phyloP scores from a whole-genome alignment of 2,797 vertebrate species.

The Mus minutoides region DNA sequence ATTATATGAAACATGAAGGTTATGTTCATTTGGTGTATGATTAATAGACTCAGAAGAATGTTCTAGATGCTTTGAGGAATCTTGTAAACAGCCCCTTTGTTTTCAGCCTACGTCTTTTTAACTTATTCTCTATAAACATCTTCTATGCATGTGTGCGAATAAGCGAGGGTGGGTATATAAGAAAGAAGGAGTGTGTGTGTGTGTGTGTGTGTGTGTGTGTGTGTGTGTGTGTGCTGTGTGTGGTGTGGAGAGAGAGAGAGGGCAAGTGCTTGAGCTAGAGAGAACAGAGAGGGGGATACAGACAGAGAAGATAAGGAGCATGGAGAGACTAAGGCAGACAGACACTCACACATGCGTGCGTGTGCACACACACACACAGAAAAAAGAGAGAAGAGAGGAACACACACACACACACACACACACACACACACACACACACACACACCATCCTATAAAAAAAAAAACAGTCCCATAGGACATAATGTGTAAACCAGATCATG shows the following conservation, averaged over 20 bases:
- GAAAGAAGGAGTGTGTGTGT: background rate
- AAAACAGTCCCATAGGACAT: background rate
- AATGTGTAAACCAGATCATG: background rate
- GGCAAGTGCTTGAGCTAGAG: too few relatives aligned
- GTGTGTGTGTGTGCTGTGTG: background rate
- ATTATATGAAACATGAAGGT: background rate
- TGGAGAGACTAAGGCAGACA: background rate
- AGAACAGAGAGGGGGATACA: background rate
- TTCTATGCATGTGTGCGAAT: background rate
- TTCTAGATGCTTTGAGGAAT: constrained; percentile 6
- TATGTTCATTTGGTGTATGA: background rate
- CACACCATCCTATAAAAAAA: background rate
- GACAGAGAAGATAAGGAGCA: background rate
- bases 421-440: too few relatives aligned
- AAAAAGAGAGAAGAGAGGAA: too few relatives aligned
- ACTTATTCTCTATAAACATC: background rate
- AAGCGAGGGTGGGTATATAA: background rate
- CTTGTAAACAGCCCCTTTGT: background rate
- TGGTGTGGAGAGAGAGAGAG: background rate
- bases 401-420: too few relatives aligned
- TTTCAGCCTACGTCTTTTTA: constrained; percentile 21
- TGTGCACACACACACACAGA: too few relatives aligned
- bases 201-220: background rate
- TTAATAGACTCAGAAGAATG: background rate
- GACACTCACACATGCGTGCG: background rate